Percentiles rank a stretch among this genome's conserved stretches.
Evolutionary conservation across 1,140 invertebrate genomes (phyloP).

Genomic region (Pseudomyrmex dendroicus): DNA sequence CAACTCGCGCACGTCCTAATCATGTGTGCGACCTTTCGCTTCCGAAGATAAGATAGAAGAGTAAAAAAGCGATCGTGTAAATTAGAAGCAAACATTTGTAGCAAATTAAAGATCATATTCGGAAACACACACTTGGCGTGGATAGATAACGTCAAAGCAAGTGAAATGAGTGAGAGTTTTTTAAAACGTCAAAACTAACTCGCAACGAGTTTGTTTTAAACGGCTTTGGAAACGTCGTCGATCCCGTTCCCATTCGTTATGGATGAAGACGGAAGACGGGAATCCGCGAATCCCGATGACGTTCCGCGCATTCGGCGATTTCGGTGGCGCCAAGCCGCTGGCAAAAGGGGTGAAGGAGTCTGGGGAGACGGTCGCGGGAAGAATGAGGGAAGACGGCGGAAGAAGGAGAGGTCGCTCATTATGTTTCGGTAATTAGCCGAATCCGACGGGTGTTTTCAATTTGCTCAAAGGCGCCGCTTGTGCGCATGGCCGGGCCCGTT

Average conservation of each 20-base stretch:
- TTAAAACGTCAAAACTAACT: neutral
- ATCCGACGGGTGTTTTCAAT: conserved; percentile 82
- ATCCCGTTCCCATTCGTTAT: neutral
- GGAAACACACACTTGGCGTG: neutral
- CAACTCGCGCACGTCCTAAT: neutral
- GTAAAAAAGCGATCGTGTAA: too few species aligned
- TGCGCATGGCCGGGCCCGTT: conserved; percentile 44
- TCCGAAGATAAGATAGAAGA: conserved; percentile 66
- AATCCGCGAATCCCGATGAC: conserved; percentile 64
- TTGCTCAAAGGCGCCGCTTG: conserved; percentile 81
- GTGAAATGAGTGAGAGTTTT: too few species aligned
- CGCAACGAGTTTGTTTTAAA: neutral
- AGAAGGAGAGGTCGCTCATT: conserved; percentile 74
- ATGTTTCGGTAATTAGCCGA: conserved; percentile 82
- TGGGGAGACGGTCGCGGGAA: conserved; percentile 48
- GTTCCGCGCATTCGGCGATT: conserved; percentile 52
- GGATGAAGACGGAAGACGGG: conserved; percentile 47
- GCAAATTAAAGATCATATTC: conserved; percentile 8
- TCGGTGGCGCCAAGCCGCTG: conserved; percentile 65
- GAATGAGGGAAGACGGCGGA: conserved; percentile 48
- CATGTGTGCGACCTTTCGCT: neutral
- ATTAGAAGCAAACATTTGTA: neutral
- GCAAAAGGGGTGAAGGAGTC: conserved; percentile 20
- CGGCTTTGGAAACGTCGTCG: neutral
- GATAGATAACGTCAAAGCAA: neutral